Evolutionary conservation across 2,113 vertebrate genomes (phyloP), one percentile per base, ranked within the genome.

Genomic region (Diadophis punctatus): DNA sequence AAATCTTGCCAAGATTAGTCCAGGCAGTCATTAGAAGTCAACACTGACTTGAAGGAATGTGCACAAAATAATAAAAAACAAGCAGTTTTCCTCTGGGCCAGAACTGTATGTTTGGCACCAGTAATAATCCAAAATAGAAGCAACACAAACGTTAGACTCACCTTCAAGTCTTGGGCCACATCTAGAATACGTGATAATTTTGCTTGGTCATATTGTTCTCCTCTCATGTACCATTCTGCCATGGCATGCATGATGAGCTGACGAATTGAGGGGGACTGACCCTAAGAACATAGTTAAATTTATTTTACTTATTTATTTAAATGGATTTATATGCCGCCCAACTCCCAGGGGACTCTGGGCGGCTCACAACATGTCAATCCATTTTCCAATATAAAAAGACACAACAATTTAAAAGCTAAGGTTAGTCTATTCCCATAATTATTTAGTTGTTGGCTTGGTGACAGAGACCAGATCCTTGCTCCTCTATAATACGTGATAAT

Each of bases 151-250:
- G 25, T 51, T 86, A 89, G 90, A 93, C 96, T 97, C 96, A 99
- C 99, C 99, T 99, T 99, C 97, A 99, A 98, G 97, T 99, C 99
- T 97, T 99, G 99, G 6, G 99, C 99, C 97, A 99, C 99, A 95
- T 99, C 99, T 96, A 99, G 98, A 97, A 99, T 99, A 93, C 99
- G 98, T 90, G 99, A 99, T 94, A 99, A 94, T 97, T 99, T 99
- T 93, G 99, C 99, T 97, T 99, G 99, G 95, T 99, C 99, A 53
- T 99, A 99, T 96, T 99, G 99, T 92, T 99, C 99, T 92, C 99
- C 99, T 97, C 99, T 98, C 99, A 99, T 99, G 97, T 99, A 99
- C 99, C 99, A 99, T 96, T 99, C 99, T 90, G 99, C 99, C 99
- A 99, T 99, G 0, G 99, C 99, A 97, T 99, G 99, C 99, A 99